Evolutionary conservation across 1,140 invertebrate species (phyloP), one percentile per base, ranked within the genome.

Genomic region (Mesaphorura yosii): DNA sequence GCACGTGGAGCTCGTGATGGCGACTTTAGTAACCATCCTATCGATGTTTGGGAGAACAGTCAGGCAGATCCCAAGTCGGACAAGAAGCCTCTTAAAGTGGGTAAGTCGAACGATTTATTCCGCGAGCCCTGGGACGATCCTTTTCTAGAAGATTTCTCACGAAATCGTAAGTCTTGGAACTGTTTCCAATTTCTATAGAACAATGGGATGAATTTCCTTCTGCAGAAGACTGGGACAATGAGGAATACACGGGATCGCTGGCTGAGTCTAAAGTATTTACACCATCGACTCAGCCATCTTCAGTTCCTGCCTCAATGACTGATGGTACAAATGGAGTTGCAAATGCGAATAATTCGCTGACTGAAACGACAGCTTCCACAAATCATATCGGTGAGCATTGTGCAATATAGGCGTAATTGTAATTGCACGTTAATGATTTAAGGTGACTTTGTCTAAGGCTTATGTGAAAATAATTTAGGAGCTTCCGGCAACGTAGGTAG

Each of bases 181-280:
- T 34, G 31, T 34, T 20, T 25, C 28, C 15, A 6, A 5, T 47
- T 28, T 25, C 22, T 31, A 22, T 31, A 60, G 60, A 59, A 29
- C 50, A 63, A 20, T 63, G 61, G 61, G 48, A 51, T n/a, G 61
- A 59, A 40, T 63, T 63, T 56, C 57, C 57, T 28, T 50, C 72
- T 14, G 73, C 79, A 64, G 86, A 89, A 70, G 88, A 93, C 65
- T 93, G 89, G 90, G 88, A 89, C 68, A 89, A 90, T 66, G 89
- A 93, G 71, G 88, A 91, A 66, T 94, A 91, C 73, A 88, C 87
- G 12, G 88, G 88, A 51, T 90, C 86, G 56, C 73, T 93, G 49
- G 83, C 87, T 49, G 90, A 94, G 66, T 90, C 86, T n/a, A 93
- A 93, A 75, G 89, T 95, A 45, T 90, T 90, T 65, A 89, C 86